phyloP scores from a whole-genome alignment of 2,113 vertebrate genomes.

The Podarcis cretensis region DNA sequence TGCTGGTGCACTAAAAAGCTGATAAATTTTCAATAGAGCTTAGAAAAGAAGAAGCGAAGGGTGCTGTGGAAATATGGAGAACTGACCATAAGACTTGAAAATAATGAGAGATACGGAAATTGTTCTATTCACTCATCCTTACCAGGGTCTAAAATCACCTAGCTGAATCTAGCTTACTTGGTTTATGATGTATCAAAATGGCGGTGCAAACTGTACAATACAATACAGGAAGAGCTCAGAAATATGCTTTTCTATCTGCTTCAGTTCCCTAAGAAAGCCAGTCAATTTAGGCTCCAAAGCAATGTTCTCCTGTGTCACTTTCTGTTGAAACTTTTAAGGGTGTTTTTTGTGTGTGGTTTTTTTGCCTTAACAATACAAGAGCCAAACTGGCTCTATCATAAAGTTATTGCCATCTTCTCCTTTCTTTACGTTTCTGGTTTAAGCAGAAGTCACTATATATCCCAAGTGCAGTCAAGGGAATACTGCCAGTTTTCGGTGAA shows the following conservation, averaged over 20 bases:
- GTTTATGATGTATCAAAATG: not conserved
- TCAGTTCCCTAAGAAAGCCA: not conserved
- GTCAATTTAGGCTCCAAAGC: not conserved
- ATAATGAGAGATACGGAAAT: too few species aligned
- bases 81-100: too few species aligned
- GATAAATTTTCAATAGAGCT: too few species aligned
- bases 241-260: not conserved
- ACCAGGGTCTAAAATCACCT: too few species aligned
- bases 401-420: not conserved
- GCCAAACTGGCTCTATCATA: not conserved
- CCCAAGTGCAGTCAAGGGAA: slow-evolving; percentile 63
- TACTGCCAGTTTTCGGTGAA: slow-evolving; percentile 65
- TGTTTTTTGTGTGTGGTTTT: not conserved
- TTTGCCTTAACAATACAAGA: not conserved
- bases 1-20: too few species aligned
- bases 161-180: too few species aligned
- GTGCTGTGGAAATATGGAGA: too few species aligned
- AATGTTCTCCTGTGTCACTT: too few species aligned
- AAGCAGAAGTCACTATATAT: slow-evolving; percentile 56
- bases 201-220: too few species aligned
- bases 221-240: not conserved
- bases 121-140: too few species aligned
- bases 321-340: not conserved
- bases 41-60: too few species aligned
- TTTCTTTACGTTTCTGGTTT: slow-evolving; percentile 17